These are phyloP conservation scores for Catajapyx aquilonaris DNA, from an alignment of 1,140 invertebrate species.

Conservation along the genomic window DNA sequence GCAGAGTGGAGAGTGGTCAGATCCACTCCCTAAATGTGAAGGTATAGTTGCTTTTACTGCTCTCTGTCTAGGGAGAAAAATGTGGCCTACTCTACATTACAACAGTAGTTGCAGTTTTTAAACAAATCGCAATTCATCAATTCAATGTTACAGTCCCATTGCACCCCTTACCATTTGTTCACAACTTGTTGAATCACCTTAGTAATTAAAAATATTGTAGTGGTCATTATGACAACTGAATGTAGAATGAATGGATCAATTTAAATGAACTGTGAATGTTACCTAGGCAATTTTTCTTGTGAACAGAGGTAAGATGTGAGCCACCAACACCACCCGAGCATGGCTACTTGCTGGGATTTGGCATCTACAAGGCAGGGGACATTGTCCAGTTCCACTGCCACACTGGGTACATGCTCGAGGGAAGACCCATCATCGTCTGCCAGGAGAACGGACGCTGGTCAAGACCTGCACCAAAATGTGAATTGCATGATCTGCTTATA, in stretches of 20 bases:
- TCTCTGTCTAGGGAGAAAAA: not conserved
- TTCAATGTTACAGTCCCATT: not conserved
- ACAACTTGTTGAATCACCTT: no score
- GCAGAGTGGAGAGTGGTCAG: slow-evolving; percentile 55
- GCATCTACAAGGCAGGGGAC: slow-evolving; percentile 55
- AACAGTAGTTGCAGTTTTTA: not conserved
- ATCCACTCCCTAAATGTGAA: slow-evolving; percentile 44
- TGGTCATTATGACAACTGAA: no score
- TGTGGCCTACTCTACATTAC: not conserved
- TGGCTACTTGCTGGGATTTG: slow-evolving; percentile 47
- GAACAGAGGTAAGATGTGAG: slow-evolving; percentile 49
- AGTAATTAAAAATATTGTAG: no score
- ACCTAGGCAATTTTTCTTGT: no score
- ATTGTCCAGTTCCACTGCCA: slow-evolving; percentile 68
- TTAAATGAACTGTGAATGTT: no score
- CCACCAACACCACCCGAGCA: slow-evolving; percentile 44
- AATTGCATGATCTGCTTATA: slow-evolving; percentile 20
- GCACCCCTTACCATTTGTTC: not conserved
- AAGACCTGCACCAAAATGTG: slow-evolving; percentile 57
- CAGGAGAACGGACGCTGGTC: slow-evolving; percentile 76
- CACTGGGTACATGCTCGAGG: slow-evolving; percentile 69
- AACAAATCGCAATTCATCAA: not conserved
- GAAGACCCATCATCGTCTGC: slow-evolving; percentile 60
- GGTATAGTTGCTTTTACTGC: slow-evolving; percentile 30
- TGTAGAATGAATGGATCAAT: no score